These are phyloP conservation scores for Ascaphus truei DNA, from an alignment of 2,113 vertebrate genomes.

Conservation along the genomic window DNA sequence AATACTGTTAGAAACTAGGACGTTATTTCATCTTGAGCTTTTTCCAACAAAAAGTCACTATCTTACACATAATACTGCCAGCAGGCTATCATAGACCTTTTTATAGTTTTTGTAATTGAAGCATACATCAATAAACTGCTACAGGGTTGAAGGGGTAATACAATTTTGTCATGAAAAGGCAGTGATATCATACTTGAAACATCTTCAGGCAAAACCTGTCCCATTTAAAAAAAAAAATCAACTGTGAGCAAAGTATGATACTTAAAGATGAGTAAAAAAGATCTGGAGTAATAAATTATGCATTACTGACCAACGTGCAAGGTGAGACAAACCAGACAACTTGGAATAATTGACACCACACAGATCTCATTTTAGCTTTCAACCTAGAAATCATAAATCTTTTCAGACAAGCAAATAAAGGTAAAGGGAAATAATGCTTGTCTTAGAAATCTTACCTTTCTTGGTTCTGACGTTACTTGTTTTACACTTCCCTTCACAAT, in stretches of 20 bases:
- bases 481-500: conserved; percentile 53
- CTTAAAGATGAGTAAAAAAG: conserved; percentile 13
- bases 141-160: conserved; percentile 34
- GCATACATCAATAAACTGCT: conserved; percentile 17
- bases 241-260: conserved; percentile 25
- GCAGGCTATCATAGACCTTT: conserved; percentile 29
- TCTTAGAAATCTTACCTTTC: conserved; percentile 29
- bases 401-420: conserved; percentile 41
- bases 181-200: conserved; percentile 32
- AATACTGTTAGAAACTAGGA: conserved; percentile 64
- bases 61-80: conserved; percentile 28
- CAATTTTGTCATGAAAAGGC: conserved; percentile 34
- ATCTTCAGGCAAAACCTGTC: conserved; percentile 40
- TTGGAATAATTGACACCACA: conserved; percentile 10
- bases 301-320: conserved; percentile 28
- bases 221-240: background rate
- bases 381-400: conserved; percentile 31
- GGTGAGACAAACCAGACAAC: conserved; percentile 26
- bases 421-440: conserved; percentile 36
- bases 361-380: background rate
- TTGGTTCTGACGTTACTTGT: conserved; percentile 48
- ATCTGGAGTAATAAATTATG: conserved; percentile 38
- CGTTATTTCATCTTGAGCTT: conserved; percentile 42
- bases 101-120: conserved; percentile 41
- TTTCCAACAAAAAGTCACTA: conserved; percentile 42